These are phyloP conservation scores for Charanyca ferruginea DNA, from an alignment of 2,888 invertebrate species.

Conservation along the genomic window DNA sequence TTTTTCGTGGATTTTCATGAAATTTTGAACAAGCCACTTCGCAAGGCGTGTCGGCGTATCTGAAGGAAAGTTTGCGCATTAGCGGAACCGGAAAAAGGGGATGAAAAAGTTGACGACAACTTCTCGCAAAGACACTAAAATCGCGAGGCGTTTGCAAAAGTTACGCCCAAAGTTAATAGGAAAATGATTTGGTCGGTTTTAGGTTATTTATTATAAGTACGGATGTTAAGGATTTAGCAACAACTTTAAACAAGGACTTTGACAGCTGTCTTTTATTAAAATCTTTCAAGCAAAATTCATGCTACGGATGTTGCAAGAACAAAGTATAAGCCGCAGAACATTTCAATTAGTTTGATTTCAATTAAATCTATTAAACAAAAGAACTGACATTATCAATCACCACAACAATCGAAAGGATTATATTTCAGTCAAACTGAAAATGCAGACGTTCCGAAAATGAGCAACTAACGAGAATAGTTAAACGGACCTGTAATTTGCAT, in stretches of 20 bases:
- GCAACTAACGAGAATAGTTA: constrained; percentile 91
- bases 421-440: constrained; percentile 79
- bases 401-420: constrained; percentile 68
- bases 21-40: constrained; percentile 74
- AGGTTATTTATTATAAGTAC: constrained; percentile 48
- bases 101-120: constrained; percentile 81
- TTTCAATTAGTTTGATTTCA: neutral
- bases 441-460: constrained; percentile 89
- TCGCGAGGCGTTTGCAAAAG: constrained; percentile 66
- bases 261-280: constrained; percentile 19
- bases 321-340: neutral
- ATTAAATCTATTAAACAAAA: constrained; percentile 14
- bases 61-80: constrained; percentile 81
- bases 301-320: neutral
- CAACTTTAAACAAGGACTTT: constrained; percentile 27
- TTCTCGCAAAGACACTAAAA: constrained; percentile 73
- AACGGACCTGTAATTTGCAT: constrained; percentile 90
- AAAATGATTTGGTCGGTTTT: constrained; percentile 62
- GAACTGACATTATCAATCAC: constrained; percentile 50
- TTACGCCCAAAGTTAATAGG: constrained; percentile 67
- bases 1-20: constrained; percentile 71
- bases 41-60: constrained; percentile 70
- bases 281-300: constrained; percentile 19
- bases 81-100: constrained; percentile 81
- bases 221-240: constrained; percentile 22